Percentiles rank a stretch among this genome's conserved stretches.
Evolutionary conservation across 2,113 vertebrate species (phyloP).

Genomic region (Aleadryas rufinucha): DNA sequence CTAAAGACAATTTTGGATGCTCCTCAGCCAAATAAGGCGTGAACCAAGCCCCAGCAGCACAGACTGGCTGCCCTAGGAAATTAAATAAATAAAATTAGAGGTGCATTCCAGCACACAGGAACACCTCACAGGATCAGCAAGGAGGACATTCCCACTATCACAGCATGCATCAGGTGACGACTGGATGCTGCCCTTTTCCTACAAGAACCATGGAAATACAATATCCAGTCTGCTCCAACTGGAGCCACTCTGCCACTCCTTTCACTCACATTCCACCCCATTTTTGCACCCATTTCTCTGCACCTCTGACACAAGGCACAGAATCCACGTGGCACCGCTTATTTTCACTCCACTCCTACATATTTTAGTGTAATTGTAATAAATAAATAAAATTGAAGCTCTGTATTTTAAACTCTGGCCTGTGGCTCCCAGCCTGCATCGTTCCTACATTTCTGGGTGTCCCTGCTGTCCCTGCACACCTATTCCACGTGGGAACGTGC

Average conservation of each 20-base stretch:
- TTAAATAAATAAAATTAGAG: background rate
- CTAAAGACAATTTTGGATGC: background rate
- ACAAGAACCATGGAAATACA: rapidly evolving
- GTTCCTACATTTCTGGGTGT: rapidly evolving
- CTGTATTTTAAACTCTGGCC: background rate
- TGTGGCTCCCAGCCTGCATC: rapidly evolving
- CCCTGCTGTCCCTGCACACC: background rate
- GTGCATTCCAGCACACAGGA: background rate
- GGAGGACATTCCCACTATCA: background rate
- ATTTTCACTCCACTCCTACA: background rate
- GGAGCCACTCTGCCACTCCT: background rate
- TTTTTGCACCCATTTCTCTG: rapidly evolving
- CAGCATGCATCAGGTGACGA: rapidly evolving
- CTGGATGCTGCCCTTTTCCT: background rate
- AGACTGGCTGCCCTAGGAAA: too few species aligned
- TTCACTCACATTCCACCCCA: background rate
- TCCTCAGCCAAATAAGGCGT: background rate
- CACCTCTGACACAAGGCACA: background rate
- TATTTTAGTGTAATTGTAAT: background rate
- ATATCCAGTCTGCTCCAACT: rapidly evolving
- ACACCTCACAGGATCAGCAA: rapidly evolving
- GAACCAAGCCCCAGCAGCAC: background rate
- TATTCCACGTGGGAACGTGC: rapidly evolving
- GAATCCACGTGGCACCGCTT: rapidly evolving
- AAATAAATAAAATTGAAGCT: rapidly evolving